A percentile compares a stretch with the other conserved stretches of the same genome.
Conservation (phyloP, 2,888 invertebrate species). For the Dryadula phaetusa region DNA sequence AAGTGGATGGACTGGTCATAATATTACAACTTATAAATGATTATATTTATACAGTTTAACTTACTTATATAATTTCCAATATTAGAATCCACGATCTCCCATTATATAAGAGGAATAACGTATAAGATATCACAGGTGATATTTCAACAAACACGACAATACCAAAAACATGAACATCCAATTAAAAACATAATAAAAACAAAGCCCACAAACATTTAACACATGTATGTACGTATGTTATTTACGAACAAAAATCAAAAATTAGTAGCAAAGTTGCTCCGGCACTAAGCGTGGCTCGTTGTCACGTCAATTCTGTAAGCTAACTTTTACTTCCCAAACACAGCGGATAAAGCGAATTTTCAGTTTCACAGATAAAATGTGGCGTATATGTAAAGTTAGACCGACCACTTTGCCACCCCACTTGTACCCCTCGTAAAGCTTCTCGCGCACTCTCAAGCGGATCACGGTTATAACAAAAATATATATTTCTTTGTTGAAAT, state of each 20-base stretch:
- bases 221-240: too few species aligned
- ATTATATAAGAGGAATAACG: too few species aligned
- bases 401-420: constrained; percentile 16
- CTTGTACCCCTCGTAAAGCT: constrained; percentile 3
- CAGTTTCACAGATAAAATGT: constrained; percentile 35
- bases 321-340: constrained; percentile 36
- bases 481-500: not conserved
- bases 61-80: too few species aligned
- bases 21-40: too few species aligned
- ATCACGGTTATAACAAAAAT: not conserved
- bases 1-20: too few species aligned
- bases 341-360: constrained; percentile 36
- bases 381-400: constrained; percentile 34
- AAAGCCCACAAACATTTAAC: not conserved
- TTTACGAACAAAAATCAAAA: constrained; percentile 4
- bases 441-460: not conserved
- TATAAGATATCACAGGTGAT: too few species aligned
- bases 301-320: constrained; percentile 31
- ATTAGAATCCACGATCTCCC: too few species aligned
- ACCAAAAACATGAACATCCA: not conserved
- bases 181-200: not conserved
- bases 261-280: constrained; percentile 4
- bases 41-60: too few species aligned
- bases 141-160: too few species aligned
- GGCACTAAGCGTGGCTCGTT: constrained; percentile 13